Base-by-base conservation (phyloP, 2,888 invertebrate genomes). In the Chloromyia formosa region DNA sequence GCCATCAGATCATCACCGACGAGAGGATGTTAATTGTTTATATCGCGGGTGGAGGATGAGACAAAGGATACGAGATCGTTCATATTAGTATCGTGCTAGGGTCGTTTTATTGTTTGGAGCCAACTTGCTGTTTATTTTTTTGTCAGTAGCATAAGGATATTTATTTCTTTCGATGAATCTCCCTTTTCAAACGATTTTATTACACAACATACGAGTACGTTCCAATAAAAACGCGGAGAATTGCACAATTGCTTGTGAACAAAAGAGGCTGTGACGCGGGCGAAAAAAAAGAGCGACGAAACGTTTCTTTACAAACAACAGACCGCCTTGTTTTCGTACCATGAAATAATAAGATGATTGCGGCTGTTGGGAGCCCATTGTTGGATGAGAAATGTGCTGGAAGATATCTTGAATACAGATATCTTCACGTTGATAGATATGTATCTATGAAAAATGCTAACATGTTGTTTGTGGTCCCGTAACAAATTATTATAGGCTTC, bases 291-390 rank as follows among this genome's bases (percentile, higher is more conserved):
- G 27, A 35, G 27, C 27, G 27, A 40, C 20, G 27, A 14, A 14
- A 20, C 1, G 16, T 64, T 42, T 18, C 64, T 42, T 42, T 14
- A 45, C 42, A 16, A 45, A 49, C 27, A 68, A 68, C 68, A 68
- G 18, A 68, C 68, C 68, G 68, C 68, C 68, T 68, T 68, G 49
- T 68, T 68, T 68, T 68, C 68, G 49, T 49, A 22, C 68, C 53
- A 68, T 22, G 22, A 60, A 22, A 60, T 35, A 35, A 35, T 35
- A 7, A 7, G 27, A 60, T 58, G 58, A 4, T 12, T n/a, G 22
- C 16, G 12, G 22, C 3, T 22, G n/a, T 22, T 58, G 58, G 60
- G 23, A 60, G 60, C 60, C 23, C 7, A 35, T 35, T 35, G 27
- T 35, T 7, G 27, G 7, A 4, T 35, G 27, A 35, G 27, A 35